Percentiles rank a stretch among this genome's conserved stretches.
Conservation (phyloP, 2,888 invertebrate genomes). For the Cactoblastis cactorum region DNA sequence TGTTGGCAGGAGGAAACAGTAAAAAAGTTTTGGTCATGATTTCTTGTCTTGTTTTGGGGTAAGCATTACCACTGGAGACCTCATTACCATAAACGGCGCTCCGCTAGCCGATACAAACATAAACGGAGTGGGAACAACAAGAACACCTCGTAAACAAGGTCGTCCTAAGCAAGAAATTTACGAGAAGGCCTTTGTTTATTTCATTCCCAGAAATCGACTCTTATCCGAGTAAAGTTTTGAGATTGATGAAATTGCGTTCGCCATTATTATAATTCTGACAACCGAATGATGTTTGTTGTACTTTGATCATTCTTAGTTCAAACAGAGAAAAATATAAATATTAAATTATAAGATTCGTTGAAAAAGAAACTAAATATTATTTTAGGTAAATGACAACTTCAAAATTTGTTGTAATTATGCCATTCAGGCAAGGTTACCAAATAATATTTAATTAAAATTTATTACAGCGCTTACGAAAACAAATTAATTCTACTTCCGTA, state of each 20-base stretch:
- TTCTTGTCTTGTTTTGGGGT: constrained; percentile 13
- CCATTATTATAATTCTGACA: neutral
- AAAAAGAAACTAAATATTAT: too few relatives aligned
- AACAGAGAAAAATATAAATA: neutral
- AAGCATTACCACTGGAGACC: constrained; percentile 21
- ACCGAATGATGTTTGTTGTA: neutral
- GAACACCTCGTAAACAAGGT: constrained; percentile 32
- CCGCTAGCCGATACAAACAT: constrained; percentile 32
- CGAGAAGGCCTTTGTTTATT: constrained; percentile 40
- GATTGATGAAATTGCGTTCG: constrained; percentile 23
- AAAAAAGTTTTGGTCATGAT: constrained; percentile 7
- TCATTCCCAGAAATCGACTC: constrained; percentile 23
- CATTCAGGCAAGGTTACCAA: too few relatives aligned
- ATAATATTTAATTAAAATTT: too few relatives aligned
- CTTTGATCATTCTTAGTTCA: neutral
- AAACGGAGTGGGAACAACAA: constrained; percentile 25
- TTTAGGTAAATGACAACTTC: too few relatives aligned
- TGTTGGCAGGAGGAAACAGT: neutral
- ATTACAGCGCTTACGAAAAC: too few relatives aligned
- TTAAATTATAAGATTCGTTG: neutral
- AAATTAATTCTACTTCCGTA: too few relatives aligned
- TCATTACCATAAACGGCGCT: constrained; percentile 37
- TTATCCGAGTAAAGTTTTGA: constrained; percentile 26
- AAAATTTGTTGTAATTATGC: too few relatives aligned
- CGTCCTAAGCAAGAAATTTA: constrained; percentile 39